Evolutionary conservation across 1,140 invertebrate genomes (phyloP), one percentile per base, ranked within the genome.

Genomic region (Brachionus rubens): DNA sequence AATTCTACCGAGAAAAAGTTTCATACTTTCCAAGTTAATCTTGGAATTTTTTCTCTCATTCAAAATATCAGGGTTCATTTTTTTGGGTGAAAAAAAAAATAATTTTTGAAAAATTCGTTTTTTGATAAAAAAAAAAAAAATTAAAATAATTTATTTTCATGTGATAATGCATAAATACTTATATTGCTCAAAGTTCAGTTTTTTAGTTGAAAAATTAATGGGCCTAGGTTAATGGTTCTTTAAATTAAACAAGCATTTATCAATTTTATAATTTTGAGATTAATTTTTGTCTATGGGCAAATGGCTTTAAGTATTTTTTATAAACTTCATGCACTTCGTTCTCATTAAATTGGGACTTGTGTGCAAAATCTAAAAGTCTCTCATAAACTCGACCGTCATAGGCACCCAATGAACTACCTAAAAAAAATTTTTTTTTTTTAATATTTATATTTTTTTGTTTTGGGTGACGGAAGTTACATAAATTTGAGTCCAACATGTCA

Each of bases 301-400:
- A 72, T 9, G 68, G 68, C 24, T 72, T 72, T 50, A 50, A 72
- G 50, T 28, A 9, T 50, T 30, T 72, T 16, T 48, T 12, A 40
- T 50, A 72, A 5, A 10, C 14, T 36, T 72, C 68, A 50, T 72
- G 68, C 28, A 87, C 86, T 67, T 87, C 79, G 19, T 90, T 88
- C 65, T 90, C 85, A 84, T 97, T 97, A 1, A 96, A 85, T 0
- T 93, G 91, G 81, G 91, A 92, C 80, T 91, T 90, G 80, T 90
- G 87, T 0, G 93, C 92, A 80, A 91, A 92, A 54, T 91, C 88
- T 80, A 91, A 92, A 6, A 97, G 85, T 75, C 91, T 88, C 80
- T 93, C 89, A 82, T 96, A 97, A 1, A 94, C 93, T 77, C 92
- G 89, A 1, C 94, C 94, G 84, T 97, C 94, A 80, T 90, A 93